phyloP scores from a whole-genome alignment of 2,888 invertebrate genomes.

The Volucella inflata region DNA sequence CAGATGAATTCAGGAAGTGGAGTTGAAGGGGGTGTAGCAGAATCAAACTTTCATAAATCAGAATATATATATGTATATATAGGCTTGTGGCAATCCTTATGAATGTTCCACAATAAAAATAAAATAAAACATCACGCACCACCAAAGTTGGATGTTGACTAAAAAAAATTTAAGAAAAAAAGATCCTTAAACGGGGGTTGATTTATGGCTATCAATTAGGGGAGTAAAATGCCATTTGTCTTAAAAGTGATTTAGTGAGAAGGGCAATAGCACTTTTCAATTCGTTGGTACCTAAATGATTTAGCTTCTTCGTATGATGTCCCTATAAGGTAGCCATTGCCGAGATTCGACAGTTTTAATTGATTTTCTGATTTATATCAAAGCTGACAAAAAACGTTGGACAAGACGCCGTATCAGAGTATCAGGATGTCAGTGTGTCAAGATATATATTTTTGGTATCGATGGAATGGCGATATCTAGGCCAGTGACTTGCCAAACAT shows the following conservation, averaged over 20 bases:
- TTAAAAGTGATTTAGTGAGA: conserved; percentile 59
- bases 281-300: background rate
- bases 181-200: conserved; percentile 62
- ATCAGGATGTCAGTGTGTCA: no score
- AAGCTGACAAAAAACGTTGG: no score
- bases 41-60: conserved; percentile 62
- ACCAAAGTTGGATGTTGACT: background rate
- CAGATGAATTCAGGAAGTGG: conserved; percentile 17
- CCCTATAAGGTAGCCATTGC: conserved; percentile 9
- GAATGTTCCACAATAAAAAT: conserved; percentile 15
- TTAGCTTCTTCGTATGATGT: background rate
- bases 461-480: no score
- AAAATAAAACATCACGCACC: no score
- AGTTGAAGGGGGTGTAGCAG: conserved; percentile 20
- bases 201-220: conserved; percentile 72
- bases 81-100: conserved; percentile 48
- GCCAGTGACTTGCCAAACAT: no score
- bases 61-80: background rate
- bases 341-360: conserved; percentile 29
- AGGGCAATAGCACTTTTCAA: conserved; percentile 42
- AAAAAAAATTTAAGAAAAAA: conserved; percentile 21
- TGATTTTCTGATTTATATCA: conserved; percentile 7
- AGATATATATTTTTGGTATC: no score
- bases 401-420: no score
- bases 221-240: conserved; percentile 70